Conservation (phyloP, 2,797 vertebrate species). For the Trachurus trachurus region DNA sequence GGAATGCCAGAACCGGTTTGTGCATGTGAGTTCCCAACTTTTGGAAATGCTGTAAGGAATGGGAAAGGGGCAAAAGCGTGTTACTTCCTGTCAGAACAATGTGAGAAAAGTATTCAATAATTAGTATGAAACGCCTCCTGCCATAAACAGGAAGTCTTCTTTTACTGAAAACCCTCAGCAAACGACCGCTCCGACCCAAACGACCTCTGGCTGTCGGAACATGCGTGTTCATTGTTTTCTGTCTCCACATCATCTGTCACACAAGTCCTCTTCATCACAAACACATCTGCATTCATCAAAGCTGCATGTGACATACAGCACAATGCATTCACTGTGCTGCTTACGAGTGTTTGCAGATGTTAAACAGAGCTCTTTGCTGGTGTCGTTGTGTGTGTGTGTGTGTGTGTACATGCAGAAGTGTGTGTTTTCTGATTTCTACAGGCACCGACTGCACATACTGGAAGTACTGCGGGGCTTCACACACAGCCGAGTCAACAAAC, state of each 20-base stretch:
- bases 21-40: background rate
- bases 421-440: conserved; percentile 11
- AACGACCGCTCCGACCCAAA: background rate
- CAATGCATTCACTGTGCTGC: conserved; percentile 63
- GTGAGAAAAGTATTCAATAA: background rate
- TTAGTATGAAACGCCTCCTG: background rate
- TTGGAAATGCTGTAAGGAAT: background rate
- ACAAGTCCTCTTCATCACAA: conserved; percentile 35
- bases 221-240: conserved; percentile 22
- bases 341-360: conserved; percentile 63
- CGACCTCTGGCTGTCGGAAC: background rate
- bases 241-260: conserved; percentile 28
- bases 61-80: background rate
- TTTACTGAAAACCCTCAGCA: background rate
- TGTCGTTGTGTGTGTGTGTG: conserved; percentile 9
- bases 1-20: conserved; percentile 1
- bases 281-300: conserved; percentile 43
- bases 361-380: conserved; percentile 27
- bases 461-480: background rate
- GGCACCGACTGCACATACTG: conserved; percentile 17
- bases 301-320: conserved; percentile 46
- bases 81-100: background rate
- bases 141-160: background rate
- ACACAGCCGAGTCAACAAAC: conserved; percentile 14
- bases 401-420: conserved; percentile 6